A percentile compares a stretch with the other conserved stretches of the same genome.
Conservation (phyloP, 2,113 vertebrate species). For the Siniperca knerii region DNA sequence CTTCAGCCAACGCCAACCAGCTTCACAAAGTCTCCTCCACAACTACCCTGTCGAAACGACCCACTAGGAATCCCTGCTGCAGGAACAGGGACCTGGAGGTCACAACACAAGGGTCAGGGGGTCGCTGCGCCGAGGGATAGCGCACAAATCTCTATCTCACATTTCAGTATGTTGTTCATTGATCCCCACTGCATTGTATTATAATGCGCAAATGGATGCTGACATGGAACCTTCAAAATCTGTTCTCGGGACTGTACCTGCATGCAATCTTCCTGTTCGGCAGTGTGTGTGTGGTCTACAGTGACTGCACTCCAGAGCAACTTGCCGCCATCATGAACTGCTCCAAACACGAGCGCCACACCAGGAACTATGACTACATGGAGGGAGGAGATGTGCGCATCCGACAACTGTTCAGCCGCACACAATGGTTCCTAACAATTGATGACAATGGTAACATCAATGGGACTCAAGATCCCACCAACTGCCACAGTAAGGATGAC, state of each 20-base stretch:
- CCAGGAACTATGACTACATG: conserved; percentile 99
- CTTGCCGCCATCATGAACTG: conserved; percentile 96
- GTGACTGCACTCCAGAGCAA: conserved; percentile 96
- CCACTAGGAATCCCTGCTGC: conserved; percentile 35
- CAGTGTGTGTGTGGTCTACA: conserved; percentile 92
- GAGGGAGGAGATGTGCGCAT: conserved; percentile 98
- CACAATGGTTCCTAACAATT: conserved; percentile 98
- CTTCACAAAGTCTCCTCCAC: conserved; percentile 39
- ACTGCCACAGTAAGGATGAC: conserved; percentile 94
- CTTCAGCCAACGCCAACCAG: conserved; percentile 17
- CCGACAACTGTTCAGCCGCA: conserved; percentile 96
- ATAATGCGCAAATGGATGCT: conserved; percentile 99
- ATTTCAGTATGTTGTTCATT: conserved; percentile 97
- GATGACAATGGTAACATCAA: conserved; percentile 95
- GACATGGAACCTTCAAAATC: conserved; percentile 97
- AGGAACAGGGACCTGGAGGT: conserved; percentile 50
- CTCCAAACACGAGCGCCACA: conserved; percentile 95
- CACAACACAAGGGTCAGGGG: conserved; percentile 62
- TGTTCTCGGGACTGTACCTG: conserved; percentile 95
- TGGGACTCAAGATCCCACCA: conserved; percentile 94
- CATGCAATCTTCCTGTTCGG: conserved; percentile 93
- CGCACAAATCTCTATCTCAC: conserved; percentile 82
- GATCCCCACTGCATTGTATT: conserved; percentile 93
- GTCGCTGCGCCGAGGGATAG: conserved; percentile 86
- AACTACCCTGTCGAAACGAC: conserved; percentile 44